Percentiles rank a stretch among this genome's conserved stretches.
These are phyloP conservation scores for Caenorhabditis imperialis DNA, from an alignment of 2,888 invertebrate species.

Conservation along the genomic window DNA sequence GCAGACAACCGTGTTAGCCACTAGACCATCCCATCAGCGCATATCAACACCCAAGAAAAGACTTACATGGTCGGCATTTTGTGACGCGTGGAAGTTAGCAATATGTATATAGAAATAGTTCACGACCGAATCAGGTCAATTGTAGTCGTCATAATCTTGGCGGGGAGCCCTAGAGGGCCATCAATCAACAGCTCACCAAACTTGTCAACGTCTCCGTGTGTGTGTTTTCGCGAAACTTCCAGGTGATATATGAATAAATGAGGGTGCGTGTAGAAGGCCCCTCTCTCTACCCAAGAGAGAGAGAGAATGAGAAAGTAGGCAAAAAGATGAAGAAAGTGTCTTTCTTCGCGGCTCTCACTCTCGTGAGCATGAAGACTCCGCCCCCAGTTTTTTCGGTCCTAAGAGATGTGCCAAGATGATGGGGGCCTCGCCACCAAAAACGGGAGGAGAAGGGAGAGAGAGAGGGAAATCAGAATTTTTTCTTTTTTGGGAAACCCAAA, in stretches of 20 bases:
- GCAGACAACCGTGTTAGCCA: too few species aligned
- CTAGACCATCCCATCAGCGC: too few species aligned
- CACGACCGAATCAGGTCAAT: slow-evolving; percentile 17
- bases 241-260: slow-evolving; percentile 54
- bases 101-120: slow-evolving; percentile 2
- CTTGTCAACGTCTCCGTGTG: slow-evolving; percentile 13
- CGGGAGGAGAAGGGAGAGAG: slow-evolving; percentile 8
- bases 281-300: too few species aligned
- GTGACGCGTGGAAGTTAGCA: slow-evolving; percentile 10
- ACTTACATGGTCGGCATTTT: slow-evolving; percentile 58
- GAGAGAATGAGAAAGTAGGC: slow-evolving; percentile 29
- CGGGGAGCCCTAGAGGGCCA: slow-evolving; percentile 23
- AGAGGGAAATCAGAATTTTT: slow-evolving; percentile 38
- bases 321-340: slow-evolving; percentile 4
- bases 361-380: slow-evolving; percentile 12
- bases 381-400: slow-evolving; percentile 33
- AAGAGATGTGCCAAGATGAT: slow-evolving; percentile 36
- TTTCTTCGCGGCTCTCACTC: background rate
- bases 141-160: slow-evolving; percentile 33
- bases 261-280: too few species aligned
- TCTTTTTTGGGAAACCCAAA: too few species aligned
- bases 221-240: slow-evolving; percentile 25
- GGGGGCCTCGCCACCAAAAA: slow-evolving; percentile 20
- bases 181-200: slow-evolving; percentile 44
- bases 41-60: slow-evolving; percentile 28